Evolutionary conservation across 2,888 invertebrate species (phyloP).

Genomic region (Pterobdella sp.): DNA sequence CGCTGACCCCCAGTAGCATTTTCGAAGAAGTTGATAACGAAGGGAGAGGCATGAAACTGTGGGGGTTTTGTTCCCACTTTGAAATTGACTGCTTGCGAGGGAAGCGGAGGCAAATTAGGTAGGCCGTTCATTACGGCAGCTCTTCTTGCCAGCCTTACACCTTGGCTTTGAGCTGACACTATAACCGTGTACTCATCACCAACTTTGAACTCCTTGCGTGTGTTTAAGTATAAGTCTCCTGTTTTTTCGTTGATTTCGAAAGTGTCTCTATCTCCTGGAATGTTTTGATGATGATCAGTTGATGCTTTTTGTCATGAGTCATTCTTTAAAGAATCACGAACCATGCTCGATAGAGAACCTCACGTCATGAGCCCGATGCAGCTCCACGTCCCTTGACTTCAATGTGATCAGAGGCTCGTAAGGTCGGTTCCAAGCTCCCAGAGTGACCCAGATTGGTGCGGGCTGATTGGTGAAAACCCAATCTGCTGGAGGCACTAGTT

Average conservation of each 20-base stretch:
- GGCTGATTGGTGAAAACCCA: constrained; percentile 2
- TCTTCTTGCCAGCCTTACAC: constrained; percentile 10
- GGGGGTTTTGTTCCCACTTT: constrained; percentile 32
- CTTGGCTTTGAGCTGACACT: constrained; percentile 35
- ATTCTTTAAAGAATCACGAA: not conserved
- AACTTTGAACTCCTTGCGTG: constrained; percentile 31
- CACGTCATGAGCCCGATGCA: not conserved
- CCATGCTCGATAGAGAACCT: not conserved
- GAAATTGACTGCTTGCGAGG: constrained; percentile 34
- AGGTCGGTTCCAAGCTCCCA: constrained; percentile 2
- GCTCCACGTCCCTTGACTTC: not conserved
- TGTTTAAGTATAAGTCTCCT: constrained; percentile 34
- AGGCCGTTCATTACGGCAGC: not conserved
- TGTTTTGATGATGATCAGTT: not conserved
- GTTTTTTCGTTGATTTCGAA: constrained; percentile 35
- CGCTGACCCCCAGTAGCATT: constrained; percentile 6
- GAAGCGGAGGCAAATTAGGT: not conserved
- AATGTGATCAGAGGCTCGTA: not conserved
- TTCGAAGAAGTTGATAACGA: constrained; percentile 34
- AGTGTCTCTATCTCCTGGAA: constrained; percentile 30
- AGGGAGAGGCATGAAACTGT: constrained; percentile 34
- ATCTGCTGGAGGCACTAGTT: not conserved
- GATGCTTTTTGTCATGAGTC: not conserved
- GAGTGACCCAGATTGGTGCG: constrained; percentile 3
- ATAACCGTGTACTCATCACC: constrained; percentile 31